phyloP scores from a whole-genome alignment of 2,888 invertebrate genomes.

The Erebia palarica region DNA sequence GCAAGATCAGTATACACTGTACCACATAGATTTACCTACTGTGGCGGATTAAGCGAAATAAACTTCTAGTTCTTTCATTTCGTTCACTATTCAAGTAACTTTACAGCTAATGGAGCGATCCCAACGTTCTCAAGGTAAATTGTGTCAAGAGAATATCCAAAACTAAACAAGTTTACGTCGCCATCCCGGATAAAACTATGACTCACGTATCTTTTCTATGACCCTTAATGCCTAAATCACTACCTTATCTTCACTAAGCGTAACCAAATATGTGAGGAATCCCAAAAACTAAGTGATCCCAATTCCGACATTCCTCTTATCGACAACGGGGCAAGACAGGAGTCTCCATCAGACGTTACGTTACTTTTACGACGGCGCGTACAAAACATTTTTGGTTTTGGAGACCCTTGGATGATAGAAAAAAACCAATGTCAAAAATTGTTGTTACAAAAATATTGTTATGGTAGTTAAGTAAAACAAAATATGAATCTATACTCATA shows the following conservation, averaged over 20 bases:
- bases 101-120: too few species aligned
- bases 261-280: slow-evolving; percentile 44
- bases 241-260: slow-evolving; percentile 37
- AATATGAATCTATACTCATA: too few species aligned
- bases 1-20: too few species aligned
- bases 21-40: too few species aligned
- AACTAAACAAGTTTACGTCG: slow-evolving; percentile 1
- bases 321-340: slow-evolving; percentile 58
- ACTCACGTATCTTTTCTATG: slow-evolving; percentile 21
- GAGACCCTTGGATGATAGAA: slow-evolving; percentile 32
- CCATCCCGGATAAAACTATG: slow-evolving; percentile 5
- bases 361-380: slow-evolving; percentile 64
- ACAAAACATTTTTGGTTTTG: slow-evolving; percentile 42
- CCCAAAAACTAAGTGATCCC: slow-evolving; percentile 40
- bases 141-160: background rate
- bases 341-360: slow-evolving; percentile 62
- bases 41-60: too few species aligned
- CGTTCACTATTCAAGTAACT: too few species aligned
- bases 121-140: too few species aligned
- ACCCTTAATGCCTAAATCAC: slow-evolving; percentile 19
- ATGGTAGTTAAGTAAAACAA: too few species aligned
- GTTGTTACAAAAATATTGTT: too few species aligned
- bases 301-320: slow-evolving; percentile 52
- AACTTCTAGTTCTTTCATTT: too few species aligned
- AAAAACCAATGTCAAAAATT: slow-evolving; percentile 1